Evolutionary conservation across 2,113 vertebrate species (phyloP).

Genomic region (Uria lomvia): DNA sequence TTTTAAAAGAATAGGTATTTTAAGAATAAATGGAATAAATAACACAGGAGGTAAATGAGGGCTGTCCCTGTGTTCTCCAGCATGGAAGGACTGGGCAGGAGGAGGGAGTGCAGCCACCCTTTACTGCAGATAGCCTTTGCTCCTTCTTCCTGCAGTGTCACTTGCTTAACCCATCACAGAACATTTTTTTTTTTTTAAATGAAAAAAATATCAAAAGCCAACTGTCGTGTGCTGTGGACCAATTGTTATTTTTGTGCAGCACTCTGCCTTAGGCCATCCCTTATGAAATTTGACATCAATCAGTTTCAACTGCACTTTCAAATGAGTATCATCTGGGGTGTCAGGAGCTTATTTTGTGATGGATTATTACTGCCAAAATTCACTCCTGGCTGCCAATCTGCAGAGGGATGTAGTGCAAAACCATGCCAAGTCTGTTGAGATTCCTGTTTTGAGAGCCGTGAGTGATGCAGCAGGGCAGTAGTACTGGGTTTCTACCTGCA

Average conservation of each 20-base stretch:
- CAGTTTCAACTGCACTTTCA: neutral
- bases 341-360: neutral
- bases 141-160: neutral
- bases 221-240: neutral
- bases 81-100: neutral
- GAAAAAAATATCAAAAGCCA: neutral
- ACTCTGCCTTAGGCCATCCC: neutral
- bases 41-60: neutral
- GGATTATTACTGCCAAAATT: neutral
- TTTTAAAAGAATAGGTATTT: neutral
- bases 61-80: neutral
- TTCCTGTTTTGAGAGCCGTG: neutral
- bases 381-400: neutral
- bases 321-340: neutral
- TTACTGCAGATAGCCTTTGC: neutral
- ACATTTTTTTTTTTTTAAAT: neutral
- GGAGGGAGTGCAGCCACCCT: neutral
- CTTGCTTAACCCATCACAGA: neutral
- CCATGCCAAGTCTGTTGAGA: neutral
- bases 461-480: neutral
- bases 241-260: rapidly evolving
- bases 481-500: neutral
- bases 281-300: neutral
- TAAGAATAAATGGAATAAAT: neutral
- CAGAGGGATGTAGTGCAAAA: neutral